Evolutionary conservation across 2,113 vertebrate species (phyloP), one percentile per base, ranked within the genome.

Genomic region (Caretta caretta): DNA sequence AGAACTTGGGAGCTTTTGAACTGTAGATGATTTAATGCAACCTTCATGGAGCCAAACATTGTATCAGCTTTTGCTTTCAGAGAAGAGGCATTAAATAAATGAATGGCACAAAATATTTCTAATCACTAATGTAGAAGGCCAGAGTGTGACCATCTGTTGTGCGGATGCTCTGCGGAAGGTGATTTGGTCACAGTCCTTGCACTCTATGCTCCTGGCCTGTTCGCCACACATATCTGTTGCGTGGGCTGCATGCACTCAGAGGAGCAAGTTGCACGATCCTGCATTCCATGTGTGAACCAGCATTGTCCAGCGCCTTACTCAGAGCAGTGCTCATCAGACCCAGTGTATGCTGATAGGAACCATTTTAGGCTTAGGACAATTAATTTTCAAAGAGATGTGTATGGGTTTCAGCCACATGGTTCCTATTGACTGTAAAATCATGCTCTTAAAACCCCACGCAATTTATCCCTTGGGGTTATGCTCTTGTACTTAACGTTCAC

Each of bases 391-490:
- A 88, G 94, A 82, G 83, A 54, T 54, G 87, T 46, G 92, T 91
- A 94, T 96, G 94, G 92, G 95, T 97, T 97, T 97, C 84, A 94
- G 94, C 94, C 96, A 92, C 94, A 88, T 97, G 96, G 92, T 92
- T 96, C 90, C 92, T 84, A 27, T 95, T 94, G 97, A 87, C 91
- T 96, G 35, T 92, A 83, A 85, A 96, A 83, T 86, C 84, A 94
- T 19, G 46, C 81, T 93, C 90, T 65, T 93, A 20, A 80, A 80
- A 42, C 57, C 13, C 62, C 85, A 3, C 9, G 54, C 1, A 0
- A 65, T 93, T 51, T 22, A 8, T 87, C 90, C 94, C 85, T 90
- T 22, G 94, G 94, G 93, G 95, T 90, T 76, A 17, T 0, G 5
- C 86, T 92, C 87, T 10, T 38, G 19, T 72, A 38, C n/a, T 22